Base-by-base conservation (phyloP, 2,888 invertebrate genomes). In the Cantharis flavilabris region DNA sequence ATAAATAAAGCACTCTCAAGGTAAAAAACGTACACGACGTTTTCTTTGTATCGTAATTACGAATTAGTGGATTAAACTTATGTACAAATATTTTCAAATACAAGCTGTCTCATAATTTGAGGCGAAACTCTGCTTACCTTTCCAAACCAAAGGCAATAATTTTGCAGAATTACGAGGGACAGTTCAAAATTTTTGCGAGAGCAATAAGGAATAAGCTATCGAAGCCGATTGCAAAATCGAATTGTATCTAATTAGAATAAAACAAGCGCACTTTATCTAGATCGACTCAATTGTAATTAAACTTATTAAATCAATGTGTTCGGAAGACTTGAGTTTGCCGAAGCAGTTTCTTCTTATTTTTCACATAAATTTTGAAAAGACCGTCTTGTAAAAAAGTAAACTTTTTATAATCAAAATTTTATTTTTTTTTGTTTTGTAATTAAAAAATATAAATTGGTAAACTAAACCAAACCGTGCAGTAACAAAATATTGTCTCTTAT, bases 1-100 rank as follows among this genome's bases (percentile, higher is more conserved):
- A 62, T 65, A 30, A 70, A 67, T 62, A 65, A 71, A 30, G n/a
- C 30, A 70, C 74, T 11, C 73, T 3, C 13, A 69, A 64, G 73
- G 20, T 33, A 28, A n/a, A 69, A 62, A 30, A 30, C 70, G 63
- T 14, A 67, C 11, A n/a, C 65, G 14, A 65, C 23, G 10, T 67
- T 67, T 67, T 67, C 49, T 49, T 49, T 49, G n/a, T n/a, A 49
- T 49, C 49, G 49, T 7, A 49, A 49, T 49, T 7, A 5, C n/a
- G 7, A 49, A n/a, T 49, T 49, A 13, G 2, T n/a, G 49, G 5
- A 49, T 49, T 49, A n/a, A 7, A 9, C 7, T 7, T 49, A n/a
- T 49, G 49, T 49, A 1, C 7, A 49, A 49, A n/a, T n/a, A 13
- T n/a, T 49, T 7, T n/a, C 9, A 49, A 49, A n/a, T 49, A 49